A percentile compares a stretch with the other conserved stretches of the same genome.
These are phyloP conservation scores for Eulacestoma nigropectus DNA, from an alignment of 2,113 vertebrate genomes.

Conservation along the genomic window DNA sequence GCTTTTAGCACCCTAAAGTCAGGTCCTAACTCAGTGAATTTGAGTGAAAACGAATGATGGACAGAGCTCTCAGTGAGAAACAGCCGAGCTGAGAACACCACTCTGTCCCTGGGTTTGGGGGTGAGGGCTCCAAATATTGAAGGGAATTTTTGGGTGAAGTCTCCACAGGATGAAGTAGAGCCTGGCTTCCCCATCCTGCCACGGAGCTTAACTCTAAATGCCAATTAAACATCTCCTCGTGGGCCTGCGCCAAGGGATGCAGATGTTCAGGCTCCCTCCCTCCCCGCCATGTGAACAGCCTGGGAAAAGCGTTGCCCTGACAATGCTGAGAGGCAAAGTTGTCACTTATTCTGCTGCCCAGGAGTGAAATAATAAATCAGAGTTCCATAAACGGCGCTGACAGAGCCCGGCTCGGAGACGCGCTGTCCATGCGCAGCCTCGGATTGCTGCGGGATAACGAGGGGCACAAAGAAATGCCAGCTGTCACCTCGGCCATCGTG, in stretches of 20 bases:
- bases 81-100: fast-evolving
- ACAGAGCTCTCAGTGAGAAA: not conserved
- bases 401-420: not conserved
- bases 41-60: fast-evolving
- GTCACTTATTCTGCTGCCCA: not conserved
- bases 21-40: not conserved
- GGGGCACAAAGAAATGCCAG: not conserved
- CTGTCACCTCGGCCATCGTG: not conserved
- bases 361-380: conserved; percentile 36
- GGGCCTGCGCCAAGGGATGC: not conserved
- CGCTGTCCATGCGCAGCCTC: not conserved
- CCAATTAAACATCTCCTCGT: not conserved
- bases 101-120: too few species aligned
- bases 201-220: fast-evolving
- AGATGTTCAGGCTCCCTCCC: not conserved
- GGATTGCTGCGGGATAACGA: not conserved
- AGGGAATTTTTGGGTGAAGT: not conserved
- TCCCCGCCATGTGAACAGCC: not conserved
- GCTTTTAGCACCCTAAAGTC: not conserved
- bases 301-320: not conserved
- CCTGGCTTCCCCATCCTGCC: not conserved
- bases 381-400: not conserved
- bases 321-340: not conserved
- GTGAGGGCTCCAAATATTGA: not conserved
- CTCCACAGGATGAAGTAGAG: not conserved